A percentile compares a stretch with the other conserved stretches of the same genome.
Evolutionary conservation across 2,113 vertebrate genomes (phyloP).

Genomic region (Elachura formosa): DNA sequence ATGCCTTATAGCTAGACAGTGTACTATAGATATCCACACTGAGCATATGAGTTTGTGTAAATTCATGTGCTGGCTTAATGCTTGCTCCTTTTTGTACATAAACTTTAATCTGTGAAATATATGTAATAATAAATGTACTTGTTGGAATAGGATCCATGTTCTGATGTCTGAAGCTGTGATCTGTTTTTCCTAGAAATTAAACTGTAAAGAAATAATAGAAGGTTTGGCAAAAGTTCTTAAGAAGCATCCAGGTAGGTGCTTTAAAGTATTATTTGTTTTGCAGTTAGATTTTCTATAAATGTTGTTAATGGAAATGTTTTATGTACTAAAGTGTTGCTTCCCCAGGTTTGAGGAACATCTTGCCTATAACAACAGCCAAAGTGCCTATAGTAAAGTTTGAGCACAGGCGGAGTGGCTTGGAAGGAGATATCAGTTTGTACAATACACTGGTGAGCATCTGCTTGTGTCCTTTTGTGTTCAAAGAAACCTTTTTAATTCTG

Average conservation of each 20-base stretch:
- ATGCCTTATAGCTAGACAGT: background rate
- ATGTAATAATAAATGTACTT: background rate
- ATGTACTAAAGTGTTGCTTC: slow-evolving; percentile 58
- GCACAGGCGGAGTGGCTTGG: slow-evolving; percentile 89
- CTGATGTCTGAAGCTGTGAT: background rate
- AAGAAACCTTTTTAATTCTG: background rate
- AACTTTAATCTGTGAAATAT: background rate
- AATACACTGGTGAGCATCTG: slow-evolving; percentile 88
- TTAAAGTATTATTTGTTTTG: background rate
- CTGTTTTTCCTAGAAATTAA: slow-evolving; percentile 84
- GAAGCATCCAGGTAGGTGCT: slow-evolving; percentile 87
- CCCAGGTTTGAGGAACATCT: slow-evolving; percentile 94
- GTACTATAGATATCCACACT: background rate
- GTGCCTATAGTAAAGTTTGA: slow-evolving; percentile 99
- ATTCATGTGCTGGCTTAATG: background rate
- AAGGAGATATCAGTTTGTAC: slow-evolving; percentile 97
- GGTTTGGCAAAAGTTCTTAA: slow-evolving; percentile 94
- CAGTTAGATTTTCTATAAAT: background rate
- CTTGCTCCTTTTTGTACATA: background rate
- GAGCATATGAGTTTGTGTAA: background rate
- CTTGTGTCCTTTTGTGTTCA: background rate
- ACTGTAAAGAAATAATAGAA: slow-evolving; percentile 99
- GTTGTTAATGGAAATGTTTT: slow-evolving; percentile 50
- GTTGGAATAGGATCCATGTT: background rate
- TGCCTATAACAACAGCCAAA: slow-evolving; percentile 99